Conservation (phyloP, 2,113 vertebrate genomes). For the Psammodynastes pulverulentus region DNA sequence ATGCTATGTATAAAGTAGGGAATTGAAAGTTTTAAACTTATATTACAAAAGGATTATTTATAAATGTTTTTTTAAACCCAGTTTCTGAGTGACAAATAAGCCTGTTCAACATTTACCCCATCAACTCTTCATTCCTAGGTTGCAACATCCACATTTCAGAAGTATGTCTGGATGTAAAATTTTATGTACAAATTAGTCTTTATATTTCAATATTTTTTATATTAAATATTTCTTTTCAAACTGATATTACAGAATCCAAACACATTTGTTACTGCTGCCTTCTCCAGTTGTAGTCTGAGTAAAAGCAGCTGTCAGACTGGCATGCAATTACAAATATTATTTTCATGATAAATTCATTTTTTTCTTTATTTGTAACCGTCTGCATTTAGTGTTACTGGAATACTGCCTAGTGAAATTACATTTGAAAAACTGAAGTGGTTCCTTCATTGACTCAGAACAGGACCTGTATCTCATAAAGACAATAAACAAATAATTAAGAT, state of each 20-base stretch:
- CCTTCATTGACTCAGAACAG: background rate
- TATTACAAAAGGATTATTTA: background rate
- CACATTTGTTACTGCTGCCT: background rate
- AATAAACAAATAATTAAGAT: constrained; percentile 31
- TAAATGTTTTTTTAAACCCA: background rate
- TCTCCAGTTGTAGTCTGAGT: constrained; percentile 32
- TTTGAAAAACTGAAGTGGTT: constrained; percentile 34
- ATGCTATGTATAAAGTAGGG: background rate
- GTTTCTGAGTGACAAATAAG: background rate
- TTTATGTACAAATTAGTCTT: background rate
- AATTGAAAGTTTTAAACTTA: background rate
- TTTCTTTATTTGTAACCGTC: constrained; percentile 24
- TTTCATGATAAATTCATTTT: constrained; percentile 18
- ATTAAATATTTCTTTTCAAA: background rate
- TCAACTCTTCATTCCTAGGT: background rate
- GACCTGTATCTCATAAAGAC: background rate
- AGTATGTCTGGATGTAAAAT: background rate
- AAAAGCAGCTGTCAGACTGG: constrained; percentile 17
- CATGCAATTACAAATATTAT: constrained; percentile 33
- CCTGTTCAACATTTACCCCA: background rate
- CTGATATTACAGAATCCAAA: background rate
- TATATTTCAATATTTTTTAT: background rate
- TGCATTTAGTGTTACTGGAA: constrained; percentile 15
- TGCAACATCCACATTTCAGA: background rate
- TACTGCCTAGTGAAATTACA: constrained; percentile 30